Percentiles rank a stretch among this genome's conserved stretches.
Evolutionary conservation across 2,113 vertebrate genomes (phyloP).

Genomic region (Plectropomus leopardus): DNA sequence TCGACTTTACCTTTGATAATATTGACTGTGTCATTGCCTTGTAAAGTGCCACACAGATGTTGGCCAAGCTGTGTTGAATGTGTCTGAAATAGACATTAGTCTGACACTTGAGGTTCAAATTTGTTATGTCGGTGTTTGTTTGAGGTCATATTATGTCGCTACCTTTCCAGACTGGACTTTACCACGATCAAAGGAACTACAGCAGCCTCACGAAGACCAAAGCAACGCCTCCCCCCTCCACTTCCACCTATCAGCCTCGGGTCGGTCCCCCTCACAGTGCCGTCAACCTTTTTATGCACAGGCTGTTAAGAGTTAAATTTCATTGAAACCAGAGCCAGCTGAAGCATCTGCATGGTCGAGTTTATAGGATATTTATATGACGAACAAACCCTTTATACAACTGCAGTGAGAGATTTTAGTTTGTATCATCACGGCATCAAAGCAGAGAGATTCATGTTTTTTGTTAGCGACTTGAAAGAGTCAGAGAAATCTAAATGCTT

Average conservation of each 20-base stretch:
- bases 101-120: not conserved
- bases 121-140: constrained; percentile 27
- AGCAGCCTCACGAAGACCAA: constrained; percentile 92
- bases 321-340: constrained; percentile 12
- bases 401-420: not conserved
- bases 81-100: constrained; percentile 14
- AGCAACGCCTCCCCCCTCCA: constrained; percentile 73
- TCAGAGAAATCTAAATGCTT: not conserved
- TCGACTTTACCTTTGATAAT: constrained; percentile 7
- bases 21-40: constrained; percentile 3
- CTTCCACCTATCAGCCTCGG: constrained; percentile 80
- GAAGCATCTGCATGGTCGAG: not conserved
- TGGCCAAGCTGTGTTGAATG: not conserved
- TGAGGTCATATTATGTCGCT: constrained; percentile 55
- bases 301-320: not conserved
- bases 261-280: constrained; percentile 67
- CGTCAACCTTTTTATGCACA: constrained; percentile 16
- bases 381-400: constrained; percentile 3
- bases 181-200: constrained; percentile 95
- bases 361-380: constrained; percentile 33
- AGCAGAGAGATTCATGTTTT: not conserved
- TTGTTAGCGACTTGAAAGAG: not conserved
- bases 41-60: not conserved
- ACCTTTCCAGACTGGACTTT: constrained; percentile 90
- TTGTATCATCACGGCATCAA: constrained; percentile 10